phyloP scores from a whole-genome alignment of 2,797 vertebrate genomes.

The Lateolabrax maculatus region DNA sequence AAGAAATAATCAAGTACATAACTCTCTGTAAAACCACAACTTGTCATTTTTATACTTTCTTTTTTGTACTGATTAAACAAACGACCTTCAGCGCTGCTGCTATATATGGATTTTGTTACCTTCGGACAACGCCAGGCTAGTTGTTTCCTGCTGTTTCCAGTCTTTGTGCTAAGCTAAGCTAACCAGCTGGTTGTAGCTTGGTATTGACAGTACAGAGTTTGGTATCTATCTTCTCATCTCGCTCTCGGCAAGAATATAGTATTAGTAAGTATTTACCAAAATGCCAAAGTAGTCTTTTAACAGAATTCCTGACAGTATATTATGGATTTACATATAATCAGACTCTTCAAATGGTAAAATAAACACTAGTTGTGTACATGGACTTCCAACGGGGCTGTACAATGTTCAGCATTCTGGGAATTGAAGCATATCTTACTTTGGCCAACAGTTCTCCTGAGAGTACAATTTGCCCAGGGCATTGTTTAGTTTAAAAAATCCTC shows the following conservation, averaged over 20 bases:
- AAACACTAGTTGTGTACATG: constrained; percentile 25
- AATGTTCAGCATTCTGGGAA: constrained; percentile 58
- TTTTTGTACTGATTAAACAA: neutral
- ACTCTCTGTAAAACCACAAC: neutral
- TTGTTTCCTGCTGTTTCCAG: neutral
- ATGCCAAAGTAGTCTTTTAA: neutral
- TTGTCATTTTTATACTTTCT: neutral
- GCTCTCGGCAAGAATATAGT: too few species aligned
- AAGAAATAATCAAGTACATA: neutral
- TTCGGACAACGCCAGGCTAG: neutral
- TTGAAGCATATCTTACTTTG: constrained; percentile 64
- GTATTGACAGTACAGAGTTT: neutral
- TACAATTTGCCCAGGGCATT: constrained; percentile 82
- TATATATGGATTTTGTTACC: neutral
- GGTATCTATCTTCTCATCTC: neutral
- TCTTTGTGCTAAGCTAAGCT: constrained; percentile 26
- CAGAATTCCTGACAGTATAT: neutral
- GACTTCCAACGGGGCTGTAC: constrained; percentile 34
- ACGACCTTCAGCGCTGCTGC: neutral
- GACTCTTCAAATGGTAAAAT: constrained; percentile 10
- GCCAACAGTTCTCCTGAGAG: constrained; percentile 73
- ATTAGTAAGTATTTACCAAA: too few species aligned
- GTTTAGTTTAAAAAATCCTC: constrained; percentile 82
- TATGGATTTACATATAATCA: neutral
- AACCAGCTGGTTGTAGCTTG: neutral